Conservation (phyloP, 2,113 vertebrate species). For the Astur gentilis region DNA sequence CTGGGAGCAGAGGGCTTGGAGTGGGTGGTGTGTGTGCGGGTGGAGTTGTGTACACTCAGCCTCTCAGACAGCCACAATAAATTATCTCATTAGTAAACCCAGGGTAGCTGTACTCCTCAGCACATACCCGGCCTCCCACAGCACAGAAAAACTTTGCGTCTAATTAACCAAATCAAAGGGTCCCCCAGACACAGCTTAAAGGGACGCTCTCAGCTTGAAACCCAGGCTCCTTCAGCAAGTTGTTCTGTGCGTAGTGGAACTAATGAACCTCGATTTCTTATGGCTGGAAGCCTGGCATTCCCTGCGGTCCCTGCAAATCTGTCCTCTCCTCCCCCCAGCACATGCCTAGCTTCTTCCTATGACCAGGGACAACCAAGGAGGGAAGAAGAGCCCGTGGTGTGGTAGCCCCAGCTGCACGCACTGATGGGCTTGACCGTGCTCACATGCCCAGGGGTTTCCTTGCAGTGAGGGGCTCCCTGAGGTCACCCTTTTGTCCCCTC, state of each 20-base stretch:
- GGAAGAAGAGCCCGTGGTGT: rapidly evolving
- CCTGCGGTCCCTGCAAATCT: background rate
- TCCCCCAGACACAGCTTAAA: background rate
- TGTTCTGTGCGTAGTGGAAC: background rate
- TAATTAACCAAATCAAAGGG: conserved; percentile 39
- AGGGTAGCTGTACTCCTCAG: background rate
- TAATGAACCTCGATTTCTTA: background rate
- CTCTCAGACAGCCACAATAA: conserved; percentile 23
- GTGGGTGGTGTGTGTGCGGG: background rate
- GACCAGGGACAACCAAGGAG: background rate
- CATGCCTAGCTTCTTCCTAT: background rate
- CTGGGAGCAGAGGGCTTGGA: background rate
- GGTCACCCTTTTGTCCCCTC: background rate
- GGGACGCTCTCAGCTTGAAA: background rate
- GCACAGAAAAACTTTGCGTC: background rate
- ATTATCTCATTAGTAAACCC: conserved; percentile 24
- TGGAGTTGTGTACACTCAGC: background rate
- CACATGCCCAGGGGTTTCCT: rapidly evolving
- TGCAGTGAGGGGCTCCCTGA: background rate
- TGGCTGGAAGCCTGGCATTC: background rate
- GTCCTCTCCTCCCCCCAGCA: background rate
- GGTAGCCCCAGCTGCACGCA: rapidly evolving
- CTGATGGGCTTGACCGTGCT: rapidly evolving
- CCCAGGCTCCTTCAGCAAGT: background rate
- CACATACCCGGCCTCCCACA: conserved; percentile 18